Conservation (phyloP, 2,888 invertebrate genomes). For the Chymomyza amoena region DNA sequence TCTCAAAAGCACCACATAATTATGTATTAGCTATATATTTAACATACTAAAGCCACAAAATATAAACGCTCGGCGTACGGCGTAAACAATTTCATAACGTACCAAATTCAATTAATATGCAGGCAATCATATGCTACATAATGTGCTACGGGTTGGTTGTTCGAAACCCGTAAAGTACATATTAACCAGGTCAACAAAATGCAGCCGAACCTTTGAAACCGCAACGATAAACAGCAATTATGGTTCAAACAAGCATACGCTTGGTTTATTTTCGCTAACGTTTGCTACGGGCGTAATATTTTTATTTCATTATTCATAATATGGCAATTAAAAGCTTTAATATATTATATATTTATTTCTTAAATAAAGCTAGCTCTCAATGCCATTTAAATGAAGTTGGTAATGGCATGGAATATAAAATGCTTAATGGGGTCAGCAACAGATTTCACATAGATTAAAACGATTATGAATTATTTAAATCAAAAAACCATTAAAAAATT, state of each 20-base stretch:
- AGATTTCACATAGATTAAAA: not conserved
- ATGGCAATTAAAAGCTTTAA: slow-evolving; percentile 39
- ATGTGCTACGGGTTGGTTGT: not conserved
- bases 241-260: not conserved
- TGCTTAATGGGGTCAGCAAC: not conserved
- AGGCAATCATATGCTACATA: not conserved
- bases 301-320: slow-evolving; percentile 37
- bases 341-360: slow-evolving; percentile 25
- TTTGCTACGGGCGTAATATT: not conserved
- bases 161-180: not conserved
- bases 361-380: not conserved
- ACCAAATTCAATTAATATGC: not conserved
- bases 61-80: too few relatives aligned
- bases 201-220: not conserved
- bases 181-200: not conserved
- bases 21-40: not conserved
- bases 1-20: not conserved
- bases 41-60: not conserved
- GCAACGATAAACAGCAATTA: not conserved
- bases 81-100: not conserved
- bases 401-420: not conserved
- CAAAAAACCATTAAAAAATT: not conserved
- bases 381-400: not conserved
- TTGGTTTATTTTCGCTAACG: not conserved
- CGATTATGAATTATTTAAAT: not conserved